Evolutionary conservation across 2,113 vertebrate genomes (phyloP).

Genomic region (Ceyx melanurus): DNA sequence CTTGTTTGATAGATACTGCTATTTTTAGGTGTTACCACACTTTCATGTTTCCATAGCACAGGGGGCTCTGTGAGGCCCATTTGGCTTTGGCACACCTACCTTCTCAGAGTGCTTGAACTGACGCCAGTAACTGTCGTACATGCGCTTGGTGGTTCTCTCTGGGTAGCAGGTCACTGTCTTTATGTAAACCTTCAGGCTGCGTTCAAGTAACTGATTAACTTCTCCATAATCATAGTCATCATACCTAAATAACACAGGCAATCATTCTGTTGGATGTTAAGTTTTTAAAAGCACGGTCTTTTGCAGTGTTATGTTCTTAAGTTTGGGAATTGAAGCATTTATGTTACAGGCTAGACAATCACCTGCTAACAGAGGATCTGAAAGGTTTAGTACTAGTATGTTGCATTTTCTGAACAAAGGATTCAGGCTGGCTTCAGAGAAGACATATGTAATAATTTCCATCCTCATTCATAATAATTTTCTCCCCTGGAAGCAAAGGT

Average conservation of each 20-base stretch:
- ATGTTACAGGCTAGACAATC: not conserved
- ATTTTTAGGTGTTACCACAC: not conserved
- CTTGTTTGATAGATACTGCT: not conserved
- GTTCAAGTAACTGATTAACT: slow-evolving; percentile 88
- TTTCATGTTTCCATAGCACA: not conserved
- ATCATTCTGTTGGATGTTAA: not conserved
- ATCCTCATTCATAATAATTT: not conserved
- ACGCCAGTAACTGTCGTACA: slow-evolving; percentile 87
- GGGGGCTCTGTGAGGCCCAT: not conserved
- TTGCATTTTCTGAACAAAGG: not conserved
- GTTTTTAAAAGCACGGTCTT: not conserved
- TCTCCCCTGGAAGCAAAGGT: not conserved
- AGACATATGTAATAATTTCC: not conserved
- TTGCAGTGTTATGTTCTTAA: not conserved
- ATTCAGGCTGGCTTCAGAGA: not conserved
- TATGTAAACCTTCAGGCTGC: slow-evolving; percentile 88
- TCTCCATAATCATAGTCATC: slow-evolving; percentile 89
- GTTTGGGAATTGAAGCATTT: not conserved
- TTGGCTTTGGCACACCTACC: slow-evolving; percentile 49
- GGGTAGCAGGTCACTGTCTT: slow-evolving; percentile 90
- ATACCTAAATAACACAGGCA: slow-evolving; percentile 75
- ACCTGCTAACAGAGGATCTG: not conserved
- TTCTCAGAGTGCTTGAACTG: slow-evolving; percentile 90
- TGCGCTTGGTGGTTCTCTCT: slow-evolving; percentile 85
- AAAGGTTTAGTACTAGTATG: not conserved